Conservation (phyloP, 2,113 vertebrate species). For the Polypterus bichir region DNA sequence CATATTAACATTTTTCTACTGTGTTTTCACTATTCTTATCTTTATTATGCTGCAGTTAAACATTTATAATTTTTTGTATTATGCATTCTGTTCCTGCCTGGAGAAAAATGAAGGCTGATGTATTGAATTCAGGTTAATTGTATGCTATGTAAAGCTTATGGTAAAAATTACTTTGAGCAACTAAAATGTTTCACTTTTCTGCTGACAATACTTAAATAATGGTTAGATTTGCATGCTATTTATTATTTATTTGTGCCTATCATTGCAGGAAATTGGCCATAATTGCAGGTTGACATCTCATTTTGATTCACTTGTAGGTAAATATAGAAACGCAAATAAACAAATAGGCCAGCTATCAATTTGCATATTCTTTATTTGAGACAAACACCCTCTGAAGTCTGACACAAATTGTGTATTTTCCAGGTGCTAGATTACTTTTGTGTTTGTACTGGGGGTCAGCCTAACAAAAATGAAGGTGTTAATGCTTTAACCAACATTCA, state of each 20-base stretch:
- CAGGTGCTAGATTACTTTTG: conserved; percentile 5
- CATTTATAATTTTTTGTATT: too few relatives aligned
- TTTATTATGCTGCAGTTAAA: too few relatives aligned
- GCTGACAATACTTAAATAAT: conserved; percentile 24
- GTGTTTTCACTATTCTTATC: too few relatives aligned
- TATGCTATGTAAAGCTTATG: too few relatives aligned
- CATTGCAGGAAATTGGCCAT: conserved; percentile 35
- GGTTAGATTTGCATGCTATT: conserved; percentile 36
- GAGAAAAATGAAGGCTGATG: too few relatives aligned
- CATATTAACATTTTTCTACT: too few relatives aligned
- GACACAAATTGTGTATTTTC: conserved; percentile 14
- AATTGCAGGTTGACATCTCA: conserved; percentile 17
- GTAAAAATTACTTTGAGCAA: too few relatives aligned
- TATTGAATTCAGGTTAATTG: too few relatives aligned
- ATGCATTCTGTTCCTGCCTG: too few relatives aligned
- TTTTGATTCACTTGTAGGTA: conserved; percentile 48
- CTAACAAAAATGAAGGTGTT: conserved; percentile 42
- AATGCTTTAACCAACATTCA: conserved; percentile 40
- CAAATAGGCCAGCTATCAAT: conserved; percentile 15
- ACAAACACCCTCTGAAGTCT: not conserved
- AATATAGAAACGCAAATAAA: conserved; percentile 29
- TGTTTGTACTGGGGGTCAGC: not conserved
- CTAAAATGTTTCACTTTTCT: not conserved
- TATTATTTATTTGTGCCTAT: conserved; percentile 39
- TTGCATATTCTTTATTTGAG: not conserved